These are phyloP conservation scores for Rhinoptilus africanus DNA, from an alignment of 2,113 vertebrate genomes.

Conservation along the genomic window DNA sequence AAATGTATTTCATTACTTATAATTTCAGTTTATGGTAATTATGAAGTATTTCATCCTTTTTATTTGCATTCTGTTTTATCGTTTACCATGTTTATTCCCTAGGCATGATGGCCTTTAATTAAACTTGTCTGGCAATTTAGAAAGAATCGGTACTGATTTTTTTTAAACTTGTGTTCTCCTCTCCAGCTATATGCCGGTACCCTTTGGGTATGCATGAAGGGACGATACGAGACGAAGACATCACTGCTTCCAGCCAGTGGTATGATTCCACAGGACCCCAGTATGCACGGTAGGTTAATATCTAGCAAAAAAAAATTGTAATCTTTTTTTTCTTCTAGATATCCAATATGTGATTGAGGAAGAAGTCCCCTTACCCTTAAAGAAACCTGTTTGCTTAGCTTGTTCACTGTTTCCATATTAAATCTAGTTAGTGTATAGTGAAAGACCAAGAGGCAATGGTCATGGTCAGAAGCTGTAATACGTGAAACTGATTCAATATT, in stretches of 20 bases:
- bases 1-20: not conserved
- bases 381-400: not conserved
- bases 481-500: not conserved
- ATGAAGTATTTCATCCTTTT: not conserved
- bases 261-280: conserved; percentile 86
- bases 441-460: not conserved
- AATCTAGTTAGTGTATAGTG: not conserved
- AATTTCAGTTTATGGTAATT: not conserved
- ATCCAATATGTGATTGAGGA: not conserved
- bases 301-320: not conserved
- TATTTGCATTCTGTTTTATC: not conserved
- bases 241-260: conserved; percentile 90
- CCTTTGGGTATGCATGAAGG: conserved; percentile 89
- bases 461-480: not conserved
- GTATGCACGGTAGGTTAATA: conserved; percentile 80
- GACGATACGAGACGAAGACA: conserved; percentile 82
- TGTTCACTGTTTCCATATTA: not conserved
- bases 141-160: not conserved
- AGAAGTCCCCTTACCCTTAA: not conserved
- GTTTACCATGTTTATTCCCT: not conserved
- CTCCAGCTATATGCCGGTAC: conserved; percentile 83
- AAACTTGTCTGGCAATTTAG: not conserved
- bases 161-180: not conserved
- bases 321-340: not conserved
- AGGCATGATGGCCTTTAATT: not conserved